Evolutionary conservation across 2,113 vertebrate species (phyloP).

Genomic region (Bagarius yarrelli): DNA sequence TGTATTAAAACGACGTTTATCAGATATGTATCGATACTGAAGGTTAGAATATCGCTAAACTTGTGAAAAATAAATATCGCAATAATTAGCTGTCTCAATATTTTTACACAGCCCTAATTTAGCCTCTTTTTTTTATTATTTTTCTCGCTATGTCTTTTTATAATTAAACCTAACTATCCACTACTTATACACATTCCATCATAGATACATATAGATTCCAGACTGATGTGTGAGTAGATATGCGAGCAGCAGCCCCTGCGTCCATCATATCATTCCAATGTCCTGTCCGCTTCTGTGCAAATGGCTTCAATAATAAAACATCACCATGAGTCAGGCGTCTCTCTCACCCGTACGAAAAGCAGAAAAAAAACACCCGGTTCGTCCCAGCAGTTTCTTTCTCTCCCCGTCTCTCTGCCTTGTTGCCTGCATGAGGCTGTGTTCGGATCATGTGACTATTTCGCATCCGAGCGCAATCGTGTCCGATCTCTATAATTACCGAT

Average conservation of each 20-base stretch:
- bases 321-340: background rate
- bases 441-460: conserved; percentile 60
- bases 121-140: too few species aligned
- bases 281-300: background rate
- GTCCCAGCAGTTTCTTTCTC: conserved; percentile 61
- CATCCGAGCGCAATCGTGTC: conserved; percentile 50
- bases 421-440: conserved; percentile 62
- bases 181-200: background rate
- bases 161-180: too few species aligned
- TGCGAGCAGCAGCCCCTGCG: background rate
- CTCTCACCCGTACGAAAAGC: conserved; percentile 1
- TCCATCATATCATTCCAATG: conserved; percentile 6
- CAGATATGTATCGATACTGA: too few species aligned
- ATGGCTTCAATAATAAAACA: background rate
- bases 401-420: conserved; percentile 66
- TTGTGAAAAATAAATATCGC: too few species aligned
- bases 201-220: background rate
- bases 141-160: too few species aligned
- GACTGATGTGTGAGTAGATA: background rate
- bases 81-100: too few species aligned
- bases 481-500: conserved; percentile 49
- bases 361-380: background rate
- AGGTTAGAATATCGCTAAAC: too few species aligned
- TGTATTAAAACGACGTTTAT: too few species aligned
- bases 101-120: too few species aligned